Base-by-base conservation (phyloP, 2,113 vertebrate genomes). In the Pterocles gutturalis region DNA sequence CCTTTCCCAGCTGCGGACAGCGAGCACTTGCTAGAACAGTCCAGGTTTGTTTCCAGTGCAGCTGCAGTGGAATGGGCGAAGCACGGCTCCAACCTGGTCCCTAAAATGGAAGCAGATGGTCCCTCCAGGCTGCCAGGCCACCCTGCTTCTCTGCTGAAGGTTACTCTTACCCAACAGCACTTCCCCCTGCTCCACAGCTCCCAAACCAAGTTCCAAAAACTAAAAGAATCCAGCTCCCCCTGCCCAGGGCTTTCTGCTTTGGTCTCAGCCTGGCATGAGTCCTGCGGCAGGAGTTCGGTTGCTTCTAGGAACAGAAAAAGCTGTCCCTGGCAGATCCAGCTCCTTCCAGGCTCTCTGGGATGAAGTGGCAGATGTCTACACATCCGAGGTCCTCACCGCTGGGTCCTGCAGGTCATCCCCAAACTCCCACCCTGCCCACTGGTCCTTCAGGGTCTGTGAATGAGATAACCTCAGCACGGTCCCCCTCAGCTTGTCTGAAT, bases 221-320 rank as follows among this genome's bases (percentile, higher is more conserved):
- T 84, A 87, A 93, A 80, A 88, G 83, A 70, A 93, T 91, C 51
- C 62, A 88, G 79, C 11, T 91, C 62, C 51, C 73, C 83, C 45
- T 51, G 87, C 67, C 87, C 72, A 5, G 0, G 65, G 90, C 70
- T 51, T 65, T 71, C 45, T 70, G 55, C 73, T 80, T 65, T 55
- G 83, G 57, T 93, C 73, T 76, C 18, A 2, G 83, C 45, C 62
- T 84, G 83, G 73, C 90, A 67, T 1, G 33, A 51, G 41, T 77
- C 76, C 93, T 66, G 64, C 57, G 80, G 87, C 51, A 61, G 83
- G 67, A 75, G 8, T 61, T 17, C 19, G 62, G 51, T 11, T 66
- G 31, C 64, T 91, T 66, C 79, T 88, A 76, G 79, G 83, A 81
- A 81, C 61, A 70, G 46, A 55, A 66, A 69, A 76, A 76, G 51